Conservation (phyloP, 2,113 vertebrate genomes). For the Lates calcarifer region DNA sequence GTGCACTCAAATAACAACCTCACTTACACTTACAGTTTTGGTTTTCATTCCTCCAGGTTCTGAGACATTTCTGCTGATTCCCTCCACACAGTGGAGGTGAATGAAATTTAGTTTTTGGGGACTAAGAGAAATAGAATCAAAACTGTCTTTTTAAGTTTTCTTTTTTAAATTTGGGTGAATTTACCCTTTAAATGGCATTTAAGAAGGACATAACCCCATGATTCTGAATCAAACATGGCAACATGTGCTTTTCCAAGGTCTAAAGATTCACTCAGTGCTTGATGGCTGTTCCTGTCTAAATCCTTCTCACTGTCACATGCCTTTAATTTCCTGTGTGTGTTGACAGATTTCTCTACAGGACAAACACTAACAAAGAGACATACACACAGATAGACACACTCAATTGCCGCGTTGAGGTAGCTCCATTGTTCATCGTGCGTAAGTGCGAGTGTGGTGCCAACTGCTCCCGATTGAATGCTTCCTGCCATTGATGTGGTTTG, state of each 20-base stretch:
- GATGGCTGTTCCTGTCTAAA: background rate
- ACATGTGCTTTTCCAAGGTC: background rate
- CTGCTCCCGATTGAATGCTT: slow-evolving; percentile 41
- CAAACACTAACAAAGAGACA: background rate
- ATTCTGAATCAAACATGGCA: background rate
- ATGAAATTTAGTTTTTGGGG: no score
- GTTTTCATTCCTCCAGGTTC: no score
- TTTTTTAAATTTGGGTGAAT: background rate
- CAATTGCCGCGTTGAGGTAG: background rate
- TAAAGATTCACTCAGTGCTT: background rate
- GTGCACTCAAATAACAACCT: no score
- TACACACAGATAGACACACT: background rate
- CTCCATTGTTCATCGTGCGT: slow-evolving; percentile 46
- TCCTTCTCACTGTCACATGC: background rate
- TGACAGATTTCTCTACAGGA: slow-evolving; percentile 28
- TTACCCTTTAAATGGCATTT: background rate
- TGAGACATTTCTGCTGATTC: no score
- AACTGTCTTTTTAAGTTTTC: background rate
- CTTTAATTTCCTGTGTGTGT: background rate
- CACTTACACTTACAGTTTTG: no score
- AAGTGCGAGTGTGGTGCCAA: slow-evolving; percentile 33
- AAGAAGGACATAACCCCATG: background rate
- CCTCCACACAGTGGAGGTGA: no score
- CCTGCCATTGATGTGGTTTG: slow-evolving; percentile 60
- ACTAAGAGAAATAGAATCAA: no score